These are phyloP conservation scores for Isoperla grammatica DNA, from an alignment of 2,888 invertebrate genomes.

Conservation along the genomic window DNA sequence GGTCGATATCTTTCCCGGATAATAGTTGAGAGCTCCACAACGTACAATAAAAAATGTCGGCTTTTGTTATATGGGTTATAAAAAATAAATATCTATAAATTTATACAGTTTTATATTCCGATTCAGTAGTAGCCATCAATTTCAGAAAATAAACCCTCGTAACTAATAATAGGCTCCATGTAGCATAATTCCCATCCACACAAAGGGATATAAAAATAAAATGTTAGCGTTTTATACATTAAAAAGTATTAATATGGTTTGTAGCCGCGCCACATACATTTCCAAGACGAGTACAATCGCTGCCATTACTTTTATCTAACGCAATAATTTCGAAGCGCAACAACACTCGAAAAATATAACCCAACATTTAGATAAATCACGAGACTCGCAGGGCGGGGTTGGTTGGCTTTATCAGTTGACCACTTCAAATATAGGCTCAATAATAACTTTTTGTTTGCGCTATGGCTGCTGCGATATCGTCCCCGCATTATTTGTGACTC, in stretches of 20 bases:
- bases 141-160: conserved; percentile 21
- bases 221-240: conserved; percentile 27
- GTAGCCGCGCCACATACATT: conserved; percentile 6
- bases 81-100: background rate
- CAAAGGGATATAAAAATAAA: conserved; percentile 30
- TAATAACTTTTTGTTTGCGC: background rate
- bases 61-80: too few species aligned
- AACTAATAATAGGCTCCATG: conserved; percentile 22
- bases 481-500: conserved; percentile 1
- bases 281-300: conserved; percentile 30
- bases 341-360: conserved; percentile 10
- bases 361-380: conserved; percentile 29
- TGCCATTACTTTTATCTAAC: conserved; percentile 31
- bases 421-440: conserved; percentile 1
- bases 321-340: conserved; percentile 29
- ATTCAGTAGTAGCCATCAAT: conserved; percentile 2
- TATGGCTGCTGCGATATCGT: background rate
- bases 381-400: background rate
- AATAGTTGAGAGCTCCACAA: too few species aligned
- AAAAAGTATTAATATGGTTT: conserved; percentile 22
- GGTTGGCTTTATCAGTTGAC: conserved; percentile 27
- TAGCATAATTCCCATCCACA: conserved; percentile 20
- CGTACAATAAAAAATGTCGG: too few species aligned
- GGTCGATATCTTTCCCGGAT: too few species aligned
- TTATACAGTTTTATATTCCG: background rate